Conservation (phyloP, 2,888 invertebrate genomes). For the Ischnus inquisitorius region DNA sequence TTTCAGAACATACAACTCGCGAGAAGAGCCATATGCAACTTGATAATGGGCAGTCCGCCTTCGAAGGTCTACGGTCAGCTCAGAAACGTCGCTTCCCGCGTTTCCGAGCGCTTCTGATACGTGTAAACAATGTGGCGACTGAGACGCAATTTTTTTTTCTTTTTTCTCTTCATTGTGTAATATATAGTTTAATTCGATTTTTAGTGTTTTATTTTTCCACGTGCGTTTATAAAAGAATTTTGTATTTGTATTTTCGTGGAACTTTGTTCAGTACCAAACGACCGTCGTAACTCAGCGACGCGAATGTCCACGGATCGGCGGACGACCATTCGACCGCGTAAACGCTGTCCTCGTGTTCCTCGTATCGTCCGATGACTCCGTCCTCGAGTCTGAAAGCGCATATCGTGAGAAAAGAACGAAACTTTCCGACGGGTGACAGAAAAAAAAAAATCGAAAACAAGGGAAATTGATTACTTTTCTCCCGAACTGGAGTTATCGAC, state of each 20-base stretch:
- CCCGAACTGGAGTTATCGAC: constrained; percentile 70
- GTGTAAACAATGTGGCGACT: constrained; percentile 63
- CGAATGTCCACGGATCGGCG: constrained; percentile 99
- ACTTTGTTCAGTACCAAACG: constrained; percentile 96
- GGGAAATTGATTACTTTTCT: constrained; percentile 85
- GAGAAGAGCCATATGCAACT: constrained; percentile 96
- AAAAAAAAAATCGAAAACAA: constrained; percentile 33
- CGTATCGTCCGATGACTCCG: constrained; percentile 96
- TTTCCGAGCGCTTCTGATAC: constrained; percentile 93
- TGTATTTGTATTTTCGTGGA: constrained; percentile 97
- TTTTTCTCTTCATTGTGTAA: constrained; percentile 61
- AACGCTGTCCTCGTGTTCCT: constrained; percentile 99
- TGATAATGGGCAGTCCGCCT: constrained; percentile 98
- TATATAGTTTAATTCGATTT: constrained; percentile 58
- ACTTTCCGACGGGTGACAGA: constrained; percentile 6
- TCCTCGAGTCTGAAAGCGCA: constrained; percentile 89
- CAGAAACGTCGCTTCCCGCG: constrained; percentile 93
- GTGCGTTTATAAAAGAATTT: constrained; percentile 91
- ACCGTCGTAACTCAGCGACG: constrained; percentile 99
- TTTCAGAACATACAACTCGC: constrained; percentile 98
- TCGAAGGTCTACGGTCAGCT: constrained; percentile 99
- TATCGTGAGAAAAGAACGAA: not conserved
- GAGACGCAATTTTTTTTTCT: constrained; percentile 54
- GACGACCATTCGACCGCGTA: constrained; percentile 99
- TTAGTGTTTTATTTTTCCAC: constrained; percentile 39